Conservation (phyloP, 53 echinoderm and acorn worm genomes). For the Astropecten irregularis region DNA sequence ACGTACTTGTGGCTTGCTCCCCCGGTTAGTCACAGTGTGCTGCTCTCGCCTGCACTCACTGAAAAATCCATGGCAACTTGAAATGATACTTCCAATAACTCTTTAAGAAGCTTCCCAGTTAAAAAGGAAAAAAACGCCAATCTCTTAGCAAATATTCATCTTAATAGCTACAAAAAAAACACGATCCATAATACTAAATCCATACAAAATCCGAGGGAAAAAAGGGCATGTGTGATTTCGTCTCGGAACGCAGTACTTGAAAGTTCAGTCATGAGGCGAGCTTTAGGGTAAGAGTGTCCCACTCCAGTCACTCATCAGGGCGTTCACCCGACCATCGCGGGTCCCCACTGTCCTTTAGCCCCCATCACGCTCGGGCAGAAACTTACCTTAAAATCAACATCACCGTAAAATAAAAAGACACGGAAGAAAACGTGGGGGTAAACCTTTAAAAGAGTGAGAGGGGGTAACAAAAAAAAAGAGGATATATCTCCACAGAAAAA, state of each 20-base stretch:
- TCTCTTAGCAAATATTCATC: constrained; percentile 10
- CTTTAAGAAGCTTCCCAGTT: not conserved
- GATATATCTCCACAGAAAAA: too few relatives aligned
- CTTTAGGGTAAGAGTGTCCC: constrained; percentile 30
- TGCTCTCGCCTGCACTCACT: too few relatives aligned
- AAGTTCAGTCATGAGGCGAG: constrained; percentile 21
- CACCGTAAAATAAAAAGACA: too few relatives aligned
- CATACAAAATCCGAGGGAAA: constrained; percentile 21
- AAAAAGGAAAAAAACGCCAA: not conserved
- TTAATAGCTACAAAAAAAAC: constrained; percentile 44
- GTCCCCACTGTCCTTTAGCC: constrained; percentile 12
- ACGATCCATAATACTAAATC: constrained; percentile 50
- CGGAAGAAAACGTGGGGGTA: too few relatives aligned
- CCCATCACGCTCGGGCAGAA: not conserved
- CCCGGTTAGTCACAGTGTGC: too few relatives aligned
- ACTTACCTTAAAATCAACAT: constrained; percentile 22
- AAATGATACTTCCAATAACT: constrained; percentile 5
- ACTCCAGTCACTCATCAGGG: constrained; percentile 28
- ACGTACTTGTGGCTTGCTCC: not conserved
- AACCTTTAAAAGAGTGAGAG: not conserved
- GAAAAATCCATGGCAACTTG: not conserved
- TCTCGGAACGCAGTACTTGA: constrained; percentile 42
- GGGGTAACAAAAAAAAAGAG: not conserved
- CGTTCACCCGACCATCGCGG: constrained; percentile 41
- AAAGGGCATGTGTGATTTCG: constrained; percentile 51